Conservation (phyloP, 2,797 vertebrate species). For the Tapera naevia region DNA sequence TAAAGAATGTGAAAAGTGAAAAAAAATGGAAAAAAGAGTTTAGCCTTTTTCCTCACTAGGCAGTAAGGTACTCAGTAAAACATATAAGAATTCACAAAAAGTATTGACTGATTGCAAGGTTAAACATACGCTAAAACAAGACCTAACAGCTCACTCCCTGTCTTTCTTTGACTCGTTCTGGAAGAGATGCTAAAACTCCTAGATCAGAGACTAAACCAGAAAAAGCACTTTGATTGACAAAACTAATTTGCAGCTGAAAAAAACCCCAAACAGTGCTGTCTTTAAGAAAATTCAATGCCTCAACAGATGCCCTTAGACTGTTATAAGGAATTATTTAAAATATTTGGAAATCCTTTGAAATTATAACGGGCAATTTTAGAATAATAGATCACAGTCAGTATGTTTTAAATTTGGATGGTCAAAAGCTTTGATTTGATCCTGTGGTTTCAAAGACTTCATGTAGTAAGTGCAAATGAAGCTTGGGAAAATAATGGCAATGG, state of each 20-base stretch:
- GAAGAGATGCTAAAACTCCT: conserved; percentile 22
- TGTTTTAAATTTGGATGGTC: neutral
- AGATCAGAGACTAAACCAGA: neutral
- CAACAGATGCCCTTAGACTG: conserved; percentile 7
- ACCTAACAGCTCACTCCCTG: neutral
- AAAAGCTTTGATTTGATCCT: neutral
- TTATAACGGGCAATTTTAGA: conserved; percentile 7
- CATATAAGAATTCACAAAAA: neutral
- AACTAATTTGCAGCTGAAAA: conserved; percentile 31
- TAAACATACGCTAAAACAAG: conserved; percentile 41
- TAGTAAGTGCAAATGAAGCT: neutral
- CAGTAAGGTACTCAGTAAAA: neutral
- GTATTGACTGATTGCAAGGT: neutral
- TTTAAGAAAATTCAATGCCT: conserved; percentile 9
- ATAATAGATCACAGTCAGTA: neutral
- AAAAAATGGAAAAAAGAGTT: neutral
- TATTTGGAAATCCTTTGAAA: neutral
- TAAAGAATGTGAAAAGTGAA: neutral
- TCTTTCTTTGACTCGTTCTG: neutral
- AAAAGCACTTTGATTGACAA: conserved; percentile 33
- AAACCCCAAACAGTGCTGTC: neutral
- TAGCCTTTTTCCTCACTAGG: neutral
- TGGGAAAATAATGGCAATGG: neutral
- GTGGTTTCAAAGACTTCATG: neutral
- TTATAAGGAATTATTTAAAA: neutral